Base-by-base conservation (phyloP, 2,888 invertebrate genomes). In the Acrobasis suavella region DNA sequence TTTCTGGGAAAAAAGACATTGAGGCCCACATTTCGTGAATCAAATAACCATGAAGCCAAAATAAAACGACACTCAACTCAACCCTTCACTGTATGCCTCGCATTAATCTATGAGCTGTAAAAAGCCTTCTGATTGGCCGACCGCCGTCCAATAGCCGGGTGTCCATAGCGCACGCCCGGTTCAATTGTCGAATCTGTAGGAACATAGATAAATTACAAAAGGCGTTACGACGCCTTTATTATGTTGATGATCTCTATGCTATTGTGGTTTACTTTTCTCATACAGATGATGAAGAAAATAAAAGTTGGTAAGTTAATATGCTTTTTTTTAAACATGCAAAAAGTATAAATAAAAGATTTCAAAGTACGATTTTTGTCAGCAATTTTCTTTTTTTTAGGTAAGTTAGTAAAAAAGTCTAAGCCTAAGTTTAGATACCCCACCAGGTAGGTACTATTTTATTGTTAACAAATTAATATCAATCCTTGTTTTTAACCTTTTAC, bases 91-190 rank as follows among this genome's bases (percentile, higher is more conserved):
- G 22, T 49, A 61, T 64, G 60, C 59, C 67, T 62, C 64, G 72
- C 74, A 77, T 83, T 72, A 69, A 67, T 74, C 80, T 81, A 79
- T 76, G 78, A 80, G 74, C 69, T 7, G 15, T 50, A 39, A 64
- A 50, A 64, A 68, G 66, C 65, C 63, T 58, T 65, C 69, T 65
- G 70, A 89, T 89, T 88, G 89, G 89, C 64, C 67, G 70, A 58
- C 46, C 6, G 58, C 1, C 62, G 68, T 62, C 89, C 89, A 89
- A 89, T 88, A 70, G 76, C 67, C 60, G 67, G 38, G 39, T 58
- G 22, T 65, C 67, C 87, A 85, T 87, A 87, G 74, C 74, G 83
- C 87, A 86, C 86, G 79, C 77, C 77, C 69, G 72, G 65, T 76
- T 76, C 80, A 81, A 79, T 81, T 82, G 78, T 78, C 70, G 76